Evolutionary conservation across 2,888 invertebrate genomes (phyloP).

Genomic region (Enoplolaimus lenunculus): DNA sequence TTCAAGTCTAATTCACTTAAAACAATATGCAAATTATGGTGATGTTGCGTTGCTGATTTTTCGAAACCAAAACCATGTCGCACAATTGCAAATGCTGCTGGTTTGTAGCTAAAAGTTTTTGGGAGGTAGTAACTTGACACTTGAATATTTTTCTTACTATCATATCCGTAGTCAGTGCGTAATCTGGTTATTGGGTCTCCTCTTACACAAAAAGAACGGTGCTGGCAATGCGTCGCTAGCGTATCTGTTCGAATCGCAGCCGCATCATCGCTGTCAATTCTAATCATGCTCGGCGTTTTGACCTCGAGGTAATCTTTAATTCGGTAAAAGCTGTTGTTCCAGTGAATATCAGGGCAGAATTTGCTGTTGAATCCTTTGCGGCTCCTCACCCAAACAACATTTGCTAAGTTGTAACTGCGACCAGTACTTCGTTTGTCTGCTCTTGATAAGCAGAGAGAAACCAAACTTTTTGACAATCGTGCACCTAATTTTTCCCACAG

Average conservation of each 20-base stretch:
- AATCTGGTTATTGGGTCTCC: not conserved
- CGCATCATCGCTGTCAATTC: not conserved
- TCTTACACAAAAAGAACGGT: not conserved
- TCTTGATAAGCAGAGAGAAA: not conserved
- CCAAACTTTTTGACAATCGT: not conserved
- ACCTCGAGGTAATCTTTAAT: not conserved
- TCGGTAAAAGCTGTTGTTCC: not conserved
- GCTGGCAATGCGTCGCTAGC: not conserved
- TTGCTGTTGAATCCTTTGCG: not conserved
- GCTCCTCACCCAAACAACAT: not conserved
- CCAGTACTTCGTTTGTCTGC: not conserved
- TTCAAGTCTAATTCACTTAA: not conserved
- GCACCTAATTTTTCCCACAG: not conserved
- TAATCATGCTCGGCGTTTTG: not conserved
- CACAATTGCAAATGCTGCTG: not conserved
- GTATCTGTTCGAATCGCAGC: not conserved
- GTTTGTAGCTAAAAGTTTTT: not conserved
- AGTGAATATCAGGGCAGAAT: not conserved
- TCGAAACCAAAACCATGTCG: not conserved
- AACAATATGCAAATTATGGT: not conserved
- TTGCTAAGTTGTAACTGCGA: not conserved
- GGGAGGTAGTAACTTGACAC: not conserved
- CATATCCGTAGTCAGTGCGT: not conserved
- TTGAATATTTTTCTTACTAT: not conserved
- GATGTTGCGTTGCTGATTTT: not conserved